These are phyloP conservation scores for Upupa epops DNA, from an alignment of 2,113 vertebrate species.

Conservation along the genomic window DNA sequence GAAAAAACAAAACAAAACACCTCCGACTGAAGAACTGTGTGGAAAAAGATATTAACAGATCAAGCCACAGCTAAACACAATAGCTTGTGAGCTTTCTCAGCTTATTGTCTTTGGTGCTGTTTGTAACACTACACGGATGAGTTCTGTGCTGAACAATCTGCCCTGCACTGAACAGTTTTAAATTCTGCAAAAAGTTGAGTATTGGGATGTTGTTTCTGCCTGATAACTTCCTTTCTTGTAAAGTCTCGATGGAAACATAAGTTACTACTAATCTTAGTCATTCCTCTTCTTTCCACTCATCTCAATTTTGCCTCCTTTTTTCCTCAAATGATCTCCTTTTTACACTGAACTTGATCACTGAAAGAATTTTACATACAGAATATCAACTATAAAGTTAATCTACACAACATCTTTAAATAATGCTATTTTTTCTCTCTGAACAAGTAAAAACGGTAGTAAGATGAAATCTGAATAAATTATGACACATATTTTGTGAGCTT, in stretches of 20 bases:
- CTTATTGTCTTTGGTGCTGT: conserved; percentile 4
- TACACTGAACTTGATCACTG: background rate
- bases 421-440: background rate
- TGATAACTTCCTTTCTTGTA: background rate
- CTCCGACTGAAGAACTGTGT: conserved; percentile 60
- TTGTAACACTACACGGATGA: background rate
- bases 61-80: conserved; percentile 66
- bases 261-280: background rate
- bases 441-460: background rate
- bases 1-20: conserved; percentile 6
- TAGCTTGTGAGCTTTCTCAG: conserved; percentile 6
- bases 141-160: conserved; percentile 4
- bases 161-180: background rate
- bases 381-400: background rate
- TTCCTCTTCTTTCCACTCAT: background rate
- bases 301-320: background rate
- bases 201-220: background rate
- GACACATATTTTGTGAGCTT: background rate
- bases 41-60: conserved; percentile 78
- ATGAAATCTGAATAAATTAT: background rate
- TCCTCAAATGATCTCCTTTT: background rate
- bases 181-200: background rate
- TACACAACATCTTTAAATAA: background rate
- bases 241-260: background rate
- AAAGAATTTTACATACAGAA: background rate